Evolutionary conservation across 2,888 invertebrate genomes (phyloP).

Genomic region (Heliconius ethilla): DNA sequence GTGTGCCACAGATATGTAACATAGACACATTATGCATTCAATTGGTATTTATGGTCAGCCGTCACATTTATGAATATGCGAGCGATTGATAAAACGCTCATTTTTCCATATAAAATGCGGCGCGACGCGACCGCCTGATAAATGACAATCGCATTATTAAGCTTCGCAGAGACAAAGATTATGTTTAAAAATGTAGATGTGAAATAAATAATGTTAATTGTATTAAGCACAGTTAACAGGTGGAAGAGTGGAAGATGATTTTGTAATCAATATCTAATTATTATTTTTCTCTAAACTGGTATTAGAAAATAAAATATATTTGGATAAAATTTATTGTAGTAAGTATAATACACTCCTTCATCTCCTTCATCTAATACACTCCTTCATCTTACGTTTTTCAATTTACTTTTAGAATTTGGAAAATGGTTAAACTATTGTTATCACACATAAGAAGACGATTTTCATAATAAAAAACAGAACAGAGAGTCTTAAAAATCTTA

Average conservation of each 20-base stretch:
- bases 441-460: too few species aligned
- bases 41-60: slow-evolving; percentile 59
- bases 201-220: background rate
- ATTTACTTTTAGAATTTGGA: too few species aligned
- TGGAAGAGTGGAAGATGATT: background rate
- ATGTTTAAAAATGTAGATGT: slow-evolving; percentile 6
- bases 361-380: too few species aligned
- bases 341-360: too few species aligned
- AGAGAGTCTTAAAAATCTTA: too few species aligned
- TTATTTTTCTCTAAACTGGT: too few species aligned
- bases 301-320: too few species aligned
- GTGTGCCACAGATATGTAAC: slow-evolving; percentile 15
- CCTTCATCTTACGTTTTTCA: too few species aligned
- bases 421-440: too few species aligned
- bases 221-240: background rate
- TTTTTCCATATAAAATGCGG: slow-evolving; percentile 60
- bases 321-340: too few species aligned
- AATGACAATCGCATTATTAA: slow-evolving; percentile 25
- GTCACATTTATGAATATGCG: slow-evolving; percentile 74
- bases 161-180: slow-evolving; percentile 10
- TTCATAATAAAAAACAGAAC: too few species aligned
- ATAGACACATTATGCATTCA: slow-evolving; percentile 39
- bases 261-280: too few species aligned
- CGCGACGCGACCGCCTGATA: slow-evolving; percentile 22
- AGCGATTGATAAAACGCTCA: slow-evolving; percentile 66